Percentiles rank a stretch among this genome's conserved stretches.
phyloP scores from a whole-genome alignment of 1,140 invertebrate species.

The Leptinotarsa undecemlineata region DNA sequence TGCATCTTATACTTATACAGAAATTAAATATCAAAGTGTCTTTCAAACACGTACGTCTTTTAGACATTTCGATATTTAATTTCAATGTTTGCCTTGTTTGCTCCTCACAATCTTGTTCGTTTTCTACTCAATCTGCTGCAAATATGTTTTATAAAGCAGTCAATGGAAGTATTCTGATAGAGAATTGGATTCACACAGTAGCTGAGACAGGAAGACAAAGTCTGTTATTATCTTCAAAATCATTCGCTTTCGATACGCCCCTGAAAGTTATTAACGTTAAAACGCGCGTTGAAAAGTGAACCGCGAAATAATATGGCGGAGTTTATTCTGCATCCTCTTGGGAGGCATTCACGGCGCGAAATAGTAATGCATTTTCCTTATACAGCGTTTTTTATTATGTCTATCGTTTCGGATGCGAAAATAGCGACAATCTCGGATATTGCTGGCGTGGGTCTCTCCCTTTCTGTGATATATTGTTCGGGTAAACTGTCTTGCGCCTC shows the following conservation, averaged over 20 bases:
- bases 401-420: conserved; percentile 44
- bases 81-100: too few relatives aligned
- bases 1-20: too few relatives aligned
- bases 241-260: not conserved
- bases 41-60: too few relatives aligned
- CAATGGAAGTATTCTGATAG: too few relatives aligned
- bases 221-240: too few relatives aligned
- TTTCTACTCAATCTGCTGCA: too few relatives aligned
- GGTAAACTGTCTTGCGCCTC: conserved; percentile 27
- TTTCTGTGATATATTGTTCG: conserved; percentile 34
- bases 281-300: conserved; percentile 48
- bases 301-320: conserved; percentile 42
- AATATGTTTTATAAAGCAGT: too few relatives aligned
- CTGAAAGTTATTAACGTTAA: conserved; percentile 51
- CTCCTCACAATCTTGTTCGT: too few relatives aligned
- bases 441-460: conserved; percentile 37
- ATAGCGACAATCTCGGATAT: conserved; percentile 48
- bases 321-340: conserved; percentile 44
- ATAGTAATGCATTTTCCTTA: conserved; percentile 57
- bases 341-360: conserved; percentile 49
- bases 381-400: conserved; percentile 51
- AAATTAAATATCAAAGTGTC: too few relatives aligned
- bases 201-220: too few relatives aligned
- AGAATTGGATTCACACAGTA: too few relatives aligned
- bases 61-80: too few relatives aligned